Evolutionary conservation across 2,113 vertebrate genomes (phyloP).

Genomic region (Noturus placidus): DNA sequence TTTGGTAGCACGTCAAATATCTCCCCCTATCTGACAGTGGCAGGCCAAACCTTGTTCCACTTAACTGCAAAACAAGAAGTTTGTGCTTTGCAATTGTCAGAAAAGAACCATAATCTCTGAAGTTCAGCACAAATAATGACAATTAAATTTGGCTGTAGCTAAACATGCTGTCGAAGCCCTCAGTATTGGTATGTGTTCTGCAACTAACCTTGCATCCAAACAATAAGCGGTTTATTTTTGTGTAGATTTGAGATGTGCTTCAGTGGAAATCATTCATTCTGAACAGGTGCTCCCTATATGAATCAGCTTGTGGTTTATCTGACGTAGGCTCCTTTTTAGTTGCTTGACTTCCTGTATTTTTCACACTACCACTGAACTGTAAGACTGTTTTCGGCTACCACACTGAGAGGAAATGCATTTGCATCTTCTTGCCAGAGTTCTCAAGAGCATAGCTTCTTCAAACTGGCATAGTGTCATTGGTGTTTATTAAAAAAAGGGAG

Average conservation of each 20-base stretch:
- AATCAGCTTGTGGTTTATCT: slow-evolving; percentile 2
- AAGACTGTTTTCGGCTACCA: background rate
- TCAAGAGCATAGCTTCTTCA: background rate
- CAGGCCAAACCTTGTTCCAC: background rate
- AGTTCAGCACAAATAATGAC: background rate
- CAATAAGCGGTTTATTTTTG: background rate
- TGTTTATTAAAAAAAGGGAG: background rate
- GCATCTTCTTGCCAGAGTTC: background rate
- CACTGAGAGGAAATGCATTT: background rate
- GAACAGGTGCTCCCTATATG: background rate
- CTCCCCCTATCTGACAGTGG: background rate
- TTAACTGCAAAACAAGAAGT: background rate
- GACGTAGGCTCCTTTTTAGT: background rate
- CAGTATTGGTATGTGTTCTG: background rate
- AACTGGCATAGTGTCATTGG: background rate
- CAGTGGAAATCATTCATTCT: background rate
- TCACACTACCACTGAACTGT: background rate
- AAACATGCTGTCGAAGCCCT: background rate
- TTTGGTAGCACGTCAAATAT: background rate
- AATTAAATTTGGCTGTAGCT: background rate
- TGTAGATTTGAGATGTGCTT: background rate
- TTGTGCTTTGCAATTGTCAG: background rate
- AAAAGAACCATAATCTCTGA: background rate
- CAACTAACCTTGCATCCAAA: background rate
- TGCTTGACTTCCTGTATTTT: background rate